phyloP scores from a whole-genome alignment of 2,888 invertebrate genomes.

The Dermolepida albohirtum region DNA sequence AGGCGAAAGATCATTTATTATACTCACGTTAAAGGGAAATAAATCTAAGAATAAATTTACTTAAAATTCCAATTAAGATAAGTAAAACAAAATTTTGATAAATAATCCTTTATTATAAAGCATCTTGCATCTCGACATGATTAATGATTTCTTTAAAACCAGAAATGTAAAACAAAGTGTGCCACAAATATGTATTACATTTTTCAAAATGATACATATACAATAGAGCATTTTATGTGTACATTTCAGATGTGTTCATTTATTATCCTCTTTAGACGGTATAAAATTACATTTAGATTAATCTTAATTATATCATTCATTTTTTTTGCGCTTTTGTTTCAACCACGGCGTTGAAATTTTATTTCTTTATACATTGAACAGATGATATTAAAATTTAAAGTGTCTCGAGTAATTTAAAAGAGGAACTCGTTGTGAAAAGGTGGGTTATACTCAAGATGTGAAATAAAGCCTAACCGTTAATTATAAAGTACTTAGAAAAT shows the following conservation, averaged over 20 bases:
- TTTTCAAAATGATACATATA: constrained; percentile 3
- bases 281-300: constrained; percentile 37
- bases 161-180: background rate
- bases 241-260: constrained; percentile 1
- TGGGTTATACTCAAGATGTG: constrained; percentile 23
- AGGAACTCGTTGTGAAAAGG: constrained; percentile 28
- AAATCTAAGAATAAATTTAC: background rate
- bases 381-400: too few relatives aligned
- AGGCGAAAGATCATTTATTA: constrained; percentile 19
- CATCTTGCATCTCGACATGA: constrained; percentile 7
- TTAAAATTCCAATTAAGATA: constrained; percentile 23
- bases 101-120: constrained; percentile 19
- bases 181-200: background rate
- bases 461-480: constrained; percentile 32
- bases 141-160: constrained; percentile 27
- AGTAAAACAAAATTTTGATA: constrained; percentile 25
- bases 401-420: background rate
- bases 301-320: constrained; percentile 38
- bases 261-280: constrained; percentile 28
- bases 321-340: constrained; percentile 8
- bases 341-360: constrained; percentile 6
- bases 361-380: background rate
- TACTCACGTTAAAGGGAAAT: constrained; percentile 16
- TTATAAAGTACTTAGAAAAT: constrained; percentile 38
- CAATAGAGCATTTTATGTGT: too few relatives aligned